Percentiles rank a stretch among this genome's conserved stretches.
phyloP scores from a whole-genome alignment of 2,797 vertebrate genomes.

The Pogonophryne albipinna region DNA sequence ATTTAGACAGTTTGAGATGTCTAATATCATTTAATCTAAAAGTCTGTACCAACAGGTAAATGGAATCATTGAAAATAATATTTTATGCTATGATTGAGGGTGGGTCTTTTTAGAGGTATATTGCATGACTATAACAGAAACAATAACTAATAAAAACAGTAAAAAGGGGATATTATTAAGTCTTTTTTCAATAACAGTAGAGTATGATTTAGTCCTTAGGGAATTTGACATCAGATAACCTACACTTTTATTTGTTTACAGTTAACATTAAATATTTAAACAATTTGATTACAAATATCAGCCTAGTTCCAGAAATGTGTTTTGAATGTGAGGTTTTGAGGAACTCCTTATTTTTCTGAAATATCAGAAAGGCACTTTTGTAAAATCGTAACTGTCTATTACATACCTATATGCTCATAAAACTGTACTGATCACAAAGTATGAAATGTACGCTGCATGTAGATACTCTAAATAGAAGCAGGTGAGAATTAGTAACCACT shows the following conservation, averaged over 20 bases:
- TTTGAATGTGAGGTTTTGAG: neutral
- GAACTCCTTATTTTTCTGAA: neutral
- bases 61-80: too few relatives aligned
- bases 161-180: neutral
- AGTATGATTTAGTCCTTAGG: neutral
- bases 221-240: too few relatives aligned
- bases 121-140: neutral
- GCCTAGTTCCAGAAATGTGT: neutral
- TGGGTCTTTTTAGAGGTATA: neutral
- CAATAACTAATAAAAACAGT: neutral
- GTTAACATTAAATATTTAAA: neutral
- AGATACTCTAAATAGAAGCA: neutral
- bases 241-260: neutral
- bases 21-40: too few relatives aligned
- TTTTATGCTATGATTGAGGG: neutral
- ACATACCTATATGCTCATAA: neutral
- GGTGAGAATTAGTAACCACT: neutral
- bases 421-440: neutral
- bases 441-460: neutral
- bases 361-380: neutral
- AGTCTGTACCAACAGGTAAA: too few relatives aligned
- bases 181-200: neutral
- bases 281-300: neutral
- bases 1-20: neutral
- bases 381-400: neutral